Base-by-base conservation (phyloP, 2,113 vertebrate genomes). In the Erythrocercus mccallii region DNA sequence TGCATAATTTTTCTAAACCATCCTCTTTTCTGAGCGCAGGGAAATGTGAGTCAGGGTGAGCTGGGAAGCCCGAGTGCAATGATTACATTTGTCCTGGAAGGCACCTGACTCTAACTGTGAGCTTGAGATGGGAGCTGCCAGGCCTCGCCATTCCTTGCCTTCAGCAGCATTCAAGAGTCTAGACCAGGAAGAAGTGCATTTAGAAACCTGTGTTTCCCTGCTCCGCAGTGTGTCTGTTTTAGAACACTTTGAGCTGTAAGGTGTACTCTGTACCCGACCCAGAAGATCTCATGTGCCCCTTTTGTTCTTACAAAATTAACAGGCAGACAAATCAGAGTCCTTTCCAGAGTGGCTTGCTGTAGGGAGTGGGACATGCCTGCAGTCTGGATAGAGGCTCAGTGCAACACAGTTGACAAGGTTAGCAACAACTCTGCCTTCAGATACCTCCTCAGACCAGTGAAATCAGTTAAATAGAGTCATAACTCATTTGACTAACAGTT, bases 341-440 rank as follows among this genome's bases (percentile, higher is more conserved):
- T 81, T 45, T 31, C 6, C 14, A 45, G 8, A 2, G 0, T 19
- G 45, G 8, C 11, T 31, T 61, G 3, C 21, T 74, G 35, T 1
- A 87, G 37, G 48, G 15, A 8, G 7, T n/a, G 14, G 19, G 40
- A 83, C 20, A 4, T 78, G 10, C 12, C 25, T 27, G 22, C 16
- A 58, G 31, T 38, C 13, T 65, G 64, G 48, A 23, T 3, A 45
- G 37, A 61, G 6, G 12, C 19, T 38, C 42, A 53, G 19, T 15
- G 21, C 58, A 65, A 73, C 40, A 15, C 56, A 76, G 47, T 20
- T 0, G 17, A 62, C 2, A n/a, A 65, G 30, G 17, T 64, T 58
- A 76, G 15, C n/a, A 91, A 50, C 6, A 80, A 40, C 74, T 81
- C 15, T 54, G 18, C 33, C 15, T 69, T 77, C n/a, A 45, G n/a